These are phyloP conservation scores for Prosapia bicincta DNA, from an alignment of 2,888 invertebrate species.

Conservation along the genomic window DNA sequence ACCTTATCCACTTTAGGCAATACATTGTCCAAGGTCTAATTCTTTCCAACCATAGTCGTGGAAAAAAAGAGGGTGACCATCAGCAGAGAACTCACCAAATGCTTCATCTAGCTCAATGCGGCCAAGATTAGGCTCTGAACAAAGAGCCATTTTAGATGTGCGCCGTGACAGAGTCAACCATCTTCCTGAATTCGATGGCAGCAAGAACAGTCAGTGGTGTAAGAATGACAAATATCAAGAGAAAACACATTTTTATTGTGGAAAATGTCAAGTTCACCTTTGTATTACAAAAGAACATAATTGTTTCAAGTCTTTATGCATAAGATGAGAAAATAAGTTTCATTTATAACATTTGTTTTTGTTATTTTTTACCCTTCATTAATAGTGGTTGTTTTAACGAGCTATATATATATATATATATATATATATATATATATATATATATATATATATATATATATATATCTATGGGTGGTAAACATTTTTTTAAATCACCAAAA, in stretches of 20 bases:
- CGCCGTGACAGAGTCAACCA: conserved; percentile 22
- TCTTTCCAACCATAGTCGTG: conserved; percentile 6
- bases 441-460: too few species aligned
- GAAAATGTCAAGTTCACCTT: conserved; percentile 23
- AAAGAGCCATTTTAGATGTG: conserved; percentile 25
- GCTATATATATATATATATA: not conserved
- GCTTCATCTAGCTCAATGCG: not conserved
- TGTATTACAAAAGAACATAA: conserved; percentile 22
- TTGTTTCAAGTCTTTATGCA: conserved; percentile 21
- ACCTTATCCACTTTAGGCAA: conserved; percentile 22
- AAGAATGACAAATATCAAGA: conserved; percentile 26
- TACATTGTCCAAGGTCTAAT: conserved; percentile 7
- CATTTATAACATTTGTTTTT: not conserved
- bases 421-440: too few species aligned
- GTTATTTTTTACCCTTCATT: not conserved
- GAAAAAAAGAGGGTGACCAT: conserved; percentile 23
- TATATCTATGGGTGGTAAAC: too few species aligned
- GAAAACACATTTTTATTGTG: conserved; percentile 27
- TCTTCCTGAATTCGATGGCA: conserved; percentile 25
- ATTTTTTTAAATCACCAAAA: too few species aligned
- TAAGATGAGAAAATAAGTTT: not conserved
- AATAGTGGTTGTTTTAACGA: not conserved
- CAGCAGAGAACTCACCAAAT: not conserved
- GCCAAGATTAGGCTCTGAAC: conserved; percentile 2
- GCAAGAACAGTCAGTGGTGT: conserved; percentile 19